Percentiles rank a stretch among this genome's conserved stretches.
phyloP scores from a whole-genome alignment of 2,113 vertebrate genomes.

The Notechis scutatus region DNA sequence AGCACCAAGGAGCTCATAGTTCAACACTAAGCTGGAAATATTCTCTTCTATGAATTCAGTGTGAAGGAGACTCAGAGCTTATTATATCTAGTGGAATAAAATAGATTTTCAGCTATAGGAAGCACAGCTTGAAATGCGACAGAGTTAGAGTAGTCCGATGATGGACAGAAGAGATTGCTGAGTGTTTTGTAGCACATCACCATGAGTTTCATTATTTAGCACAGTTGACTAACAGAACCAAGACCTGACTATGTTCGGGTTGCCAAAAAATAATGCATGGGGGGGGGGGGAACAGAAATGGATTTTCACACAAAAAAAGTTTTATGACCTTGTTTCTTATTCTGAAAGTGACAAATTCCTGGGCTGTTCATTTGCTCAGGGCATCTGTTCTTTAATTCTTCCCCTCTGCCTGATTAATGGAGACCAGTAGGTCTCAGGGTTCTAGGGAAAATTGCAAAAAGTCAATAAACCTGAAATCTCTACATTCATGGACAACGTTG shows the following conservation, averaged over 20 bases:
- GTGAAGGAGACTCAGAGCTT: not conserved
- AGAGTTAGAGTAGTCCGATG: not conserved
- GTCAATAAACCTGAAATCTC: not conserved
- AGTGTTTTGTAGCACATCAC: not conserved
- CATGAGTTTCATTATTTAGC: not conserved
- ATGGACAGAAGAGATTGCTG: not conserved
- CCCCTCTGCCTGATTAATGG: not conserved
- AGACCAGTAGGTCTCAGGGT: not conserved
- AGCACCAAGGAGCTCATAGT: not conserved
- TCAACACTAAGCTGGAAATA: not conserved
- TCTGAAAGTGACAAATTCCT: not conserved
- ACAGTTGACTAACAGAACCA: not conserved
- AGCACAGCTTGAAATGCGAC: not conserved
- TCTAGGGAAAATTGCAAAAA: not conserved
- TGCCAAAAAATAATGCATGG: not conserved
- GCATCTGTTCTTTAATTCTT: not conserved
- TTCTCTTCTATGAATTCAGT: not conserved
- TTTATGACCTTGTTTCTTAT: not conserved
- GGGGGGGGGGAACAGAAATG: not conserved
- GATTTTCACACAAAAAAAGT: not conserved
- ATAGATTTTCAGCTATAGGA: not conserved
- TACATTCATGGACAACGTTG: not conserved
- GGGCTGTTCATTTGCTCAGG: not conserved
- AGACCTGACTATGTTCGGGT: not conserved
- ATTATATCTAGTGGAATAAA: not conserved